Percentiles rank a stretch among this genome's conserved stretches.
Evolutionary conservation across 2,797 vertebrate genomes (phyloP).

Genomic region (Thunnus albacares): DNA sequence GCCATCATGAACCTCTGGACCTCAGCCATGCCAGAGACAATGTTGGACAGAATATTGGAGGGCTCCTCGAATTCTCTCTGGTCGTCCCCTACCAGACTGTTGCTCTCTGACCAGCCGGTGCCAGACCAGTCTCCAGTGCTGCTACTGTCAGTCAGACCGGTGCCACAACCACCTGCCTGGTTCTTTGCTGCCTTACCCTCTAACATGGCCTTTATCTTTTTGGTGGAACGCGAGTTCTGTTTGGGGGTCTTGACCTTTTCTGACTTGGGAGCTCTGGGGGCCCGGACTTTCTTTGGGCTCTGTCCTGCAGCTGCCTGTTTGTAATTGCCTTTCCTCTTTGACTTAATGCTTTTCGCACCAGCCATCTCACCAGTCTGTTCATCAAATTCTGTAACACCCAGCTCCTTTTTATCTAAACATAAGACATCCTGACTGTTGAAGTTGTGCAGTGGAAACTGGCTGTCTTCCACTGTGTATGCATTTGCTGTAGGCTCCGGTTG

Average conservation of each 20-base stretch:
- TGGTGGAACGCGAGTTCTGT: constrained; percentile 92
- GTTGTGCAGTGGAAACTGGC: constrained; percentile 95
- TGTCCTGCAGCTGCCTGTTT: constrained; percentile 91
- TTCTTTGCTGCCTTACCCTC: constrained; percentile 91
- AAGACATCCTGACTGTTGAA: constrained; percentile 94
- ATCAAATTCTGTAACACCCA: constrained; percentile 89
- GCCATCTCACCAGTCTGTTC: constrained; percentile 89
- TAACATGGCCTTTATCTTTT: constrained; percentile 93
- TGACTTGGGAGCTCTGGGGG: constrained; percentile 92
- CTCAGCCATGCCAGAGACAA: constrained; percentile 99
- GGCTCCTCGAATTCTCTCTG: constrained; percentile 99
- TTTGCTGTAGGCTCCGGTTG: constrained; percentile 88
- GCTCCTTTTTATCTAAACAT: constrained; percentile 89
- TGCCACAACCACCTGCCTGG: constrained; percentile 81
- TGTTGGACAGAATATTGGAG: constrained; percentile 99
- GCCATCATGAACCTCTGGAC: constrained; percentile 99
- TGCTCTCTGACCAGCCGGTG: constrained; percentile 90
- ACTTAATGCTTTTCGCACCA: constrained; percentile 92
- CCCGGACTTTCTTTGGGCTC: constrained; percentile 92
- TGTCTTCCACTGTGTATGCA: constrained; percentile 92
- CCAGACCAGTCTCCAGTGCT: constrained; percentile 90
- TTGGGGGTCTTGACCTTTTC: constrained; percentile 94
- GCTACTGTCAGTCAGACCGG: constrained; percentile 85
- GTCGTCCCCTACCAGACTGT: constrained; percentile 93
- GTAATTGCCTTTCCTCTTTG: constrained; percentile 94